phyloP scores from a whole-genome alignment of 2,797 vertebrate genomes.

The Cuniculus paca region DNA sequence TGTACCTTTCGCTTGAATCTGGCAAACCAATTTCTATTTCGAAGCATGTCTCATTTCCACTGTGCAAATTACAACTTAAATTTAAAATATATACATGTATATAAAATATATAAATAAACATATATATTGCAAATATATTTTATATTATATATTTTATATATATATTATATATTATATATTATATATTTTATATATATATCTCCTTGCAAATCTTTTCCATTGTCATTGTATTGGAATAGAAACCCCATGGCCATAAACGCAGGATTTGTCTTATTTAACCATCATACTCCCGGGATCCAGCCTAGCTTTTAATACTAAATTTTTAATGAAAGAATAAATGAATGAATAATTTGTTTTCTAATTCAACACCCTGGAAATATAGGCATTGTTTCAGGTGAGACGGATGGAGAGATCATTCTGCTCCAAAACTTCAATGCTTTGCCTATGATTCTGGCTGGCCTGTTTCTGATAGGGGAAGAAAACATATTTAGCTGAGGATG shows the following conservation, averaged over 20 bases:
- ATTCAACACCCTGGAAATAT: conserved; percentile 7
- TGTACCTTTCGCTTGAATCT: neutral
- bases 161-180: no score
- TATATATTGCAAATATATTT: no score
- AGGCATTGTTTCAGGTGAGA: neutral
- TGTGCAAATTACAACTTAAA: neutral
- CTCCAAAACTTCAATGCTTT: neutral
- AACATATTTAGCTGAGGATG: neutral
- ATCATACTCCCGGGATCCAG: neutral
- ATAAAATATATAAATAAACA: neutral
- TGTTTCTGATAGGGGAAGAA: neutral
- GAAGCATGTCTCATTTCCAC: neutral
- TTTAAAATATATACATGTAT: neutral
- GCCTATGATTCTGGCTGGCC: neutral
- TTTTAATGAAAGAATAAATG: conserved; percentile 71
- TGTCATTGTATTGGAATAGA: neutral
- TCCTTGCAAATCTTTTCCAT: neutral
- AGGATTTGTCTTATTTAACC: neutral
- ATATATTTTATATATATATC: neutral
- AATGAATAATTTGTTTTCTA: conserved; percentile 67
- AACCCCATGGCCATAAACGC: neutral
- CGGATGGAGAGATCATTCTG: neutral
- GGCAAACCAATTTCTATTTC: neutral
- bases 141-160: no score
- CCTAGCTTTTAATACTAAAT: neutral